Percentiles rank a stretch among this genome's conserved stretches.
Evolutionary conservation across 53 echinoderm and acorn worm species (phyloP).

Genomic region (Patiria pectinifera): DNA sequence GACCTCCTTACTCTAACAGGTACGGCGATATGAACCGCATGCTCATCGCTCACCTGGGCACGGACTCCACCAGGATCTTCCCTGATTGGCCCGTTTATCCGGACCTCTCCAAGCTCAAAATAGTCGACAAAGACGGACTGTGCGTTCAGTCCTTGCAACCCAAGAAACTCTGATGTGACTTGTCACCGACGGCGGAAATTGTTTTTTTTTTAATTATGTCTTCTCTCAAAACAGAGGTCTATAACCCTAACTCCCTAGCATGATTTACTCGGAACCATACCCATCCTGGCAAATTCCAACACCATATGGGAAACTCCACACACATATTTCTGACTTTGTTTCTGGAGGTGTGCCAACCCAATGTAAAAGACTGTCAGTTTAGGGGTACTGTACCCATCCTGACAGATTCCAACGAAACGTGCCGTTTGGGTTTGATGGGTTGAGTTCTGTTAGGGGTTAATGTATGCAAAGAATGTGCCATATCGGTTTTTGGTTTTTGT

Average conservation of each 20-base stretch:
- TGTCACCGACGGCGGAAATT: neutral
- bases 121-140: conserved; percentile 44
- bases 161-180: neutral
- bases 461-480: neutral
- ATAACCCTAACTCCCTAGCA: too few species aligned
- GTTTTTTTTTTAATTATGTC: neutral
- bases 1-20: conserved; percentile 25
- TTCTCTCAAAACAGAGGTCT: neutral
- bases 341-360: too few species aligned
- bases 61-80: conserved; percentile 81
- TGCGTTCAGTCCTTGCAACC: conserved; percentile 35
- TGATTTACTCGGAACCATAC: too few species aligned
- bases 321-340: too few species aligned
- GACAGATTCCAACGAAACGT: too few species aligned
- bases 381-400: too few species aligned
- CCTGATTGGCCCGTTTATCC: conserved; percentile 88
- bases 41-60: conserved; percentile 76
- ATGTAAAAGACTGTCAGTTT: too few species aligned
- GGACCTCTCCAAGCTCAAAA: conserved; percentile 21
- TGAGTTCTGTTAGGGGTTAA: neutral
- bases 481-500: neutral
- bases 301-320: too few species aligned
- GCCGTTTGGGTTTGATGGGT: too few species aligned
- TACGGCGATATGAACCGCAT: conserved; percentile 88
- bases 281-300: too few species aligned